Conservation (phyloP, 2,888 invertebrate genomes). For the Harpalus rubripes region DNA sequence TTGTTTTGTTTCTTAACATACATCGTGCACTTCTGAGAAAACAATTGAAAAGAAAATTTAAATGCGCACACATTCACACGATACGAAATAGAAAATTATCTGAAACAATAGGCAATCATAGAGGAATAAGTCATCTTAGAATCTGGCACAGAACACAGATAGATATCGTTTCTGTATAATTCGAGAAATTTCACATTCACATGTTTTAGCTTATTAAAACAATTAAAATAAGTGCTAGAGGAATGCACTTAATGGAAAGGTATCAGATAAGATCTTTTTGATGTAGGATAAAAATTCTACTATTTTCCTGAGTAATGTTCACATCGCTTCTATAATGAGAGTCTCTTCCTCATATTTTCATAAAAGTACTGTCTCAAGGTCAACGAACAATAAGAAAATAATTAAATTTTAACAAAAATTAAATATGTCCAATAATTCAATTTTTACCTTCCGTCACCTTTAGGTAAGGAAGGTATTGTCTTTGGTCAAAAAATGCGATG, state of each 20-base stretch:
- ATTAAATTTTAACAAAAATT: too few relatives aligned
- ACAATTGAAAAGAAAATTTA: conserved; percentile 44
- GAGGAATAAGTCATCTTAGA: conserved; percentile 28
- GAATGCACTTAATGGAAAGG: not conserved
- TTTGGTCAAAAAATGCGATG: too few relatives aligned
- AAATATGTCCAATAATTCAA: too few relatives aligned
- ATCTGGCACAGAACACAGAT: conserved; percentile 2
- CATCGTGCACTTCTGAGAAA: conserved; percentile 7
- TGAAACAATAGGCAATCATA: conserved; percentile 37
- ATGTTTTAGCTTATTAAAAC: not conserved
- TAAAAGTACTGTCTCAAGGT: not conserved
- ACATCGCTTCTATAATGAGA: not conserved
- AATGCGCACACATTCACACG: conserved; percentile 34
- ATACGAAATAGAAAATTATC: conserved; percentile 37
- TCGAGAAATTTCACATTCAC: conserved; percentile 39
- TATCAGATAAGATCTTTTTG: not conserved
- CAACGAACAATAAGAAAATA: not conserved
- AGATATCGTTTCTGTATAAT: conserved; percentile 18
- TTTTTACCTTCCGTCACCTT: too few relatives aligned
- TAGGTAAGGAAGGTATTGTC: too few relatives aligned
- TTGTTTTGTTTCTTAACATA: conserved; percentile 41
- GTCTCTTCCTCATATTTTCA: not conserved
- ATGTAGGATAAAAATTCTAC: not conserved
- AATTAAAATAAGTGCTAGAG: not conserved
- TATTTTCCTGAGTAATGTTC: not conserved